These are phyloP conservation scores for Malurus splendens DNA, from an alignment of 2,797 vertebrate genomes.

Conservation along the genomic window DNA sequence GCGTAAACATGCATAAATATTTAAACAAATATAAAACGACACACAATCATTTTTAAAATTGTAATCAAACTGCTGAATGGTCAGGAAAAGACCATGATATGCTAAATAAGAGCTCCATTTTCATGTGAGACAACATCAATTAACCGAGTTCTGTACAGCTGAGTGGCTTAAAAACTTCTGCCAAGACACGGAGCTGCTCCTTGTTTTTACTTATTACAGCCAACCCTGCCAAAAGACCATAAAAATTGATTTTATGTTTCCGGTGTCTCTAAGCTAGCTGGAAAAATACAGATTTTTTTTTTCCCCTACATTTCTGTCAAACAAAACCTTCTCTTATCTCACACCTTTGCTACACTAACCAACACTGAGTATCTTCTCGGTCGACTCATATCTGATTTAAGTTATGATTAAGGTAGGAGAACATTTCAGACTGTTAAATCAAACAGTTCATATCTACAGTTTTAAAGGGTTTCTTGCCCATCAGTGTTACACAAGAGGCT, in stretches of 20 bases:
- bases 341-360: background rate
- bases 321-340: slow-evolving; percentile 35
- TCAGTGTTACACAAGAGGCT: background rate
- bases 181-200: slow-evolving; percentile 17
- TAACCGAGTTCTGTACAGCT: slow-evolving; percentile 1
- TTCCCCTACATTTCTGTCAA: background rate
- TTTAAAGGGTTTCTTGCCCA: background rate
- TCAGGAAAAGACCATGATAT: background rate
- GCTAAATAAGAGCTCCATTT: background rate
- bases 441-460: background rate
- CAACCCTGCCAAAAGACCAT: slow-evolving; percentile 40
- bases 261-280: slow-evolving; percentile 1
- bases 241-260: slow-evolving; percentile 54
- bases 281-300: slow-evolving; percentile 44
- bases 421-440: background rate
- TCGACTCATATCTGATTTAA: background rate
- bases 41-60: background rate
- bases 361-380: background rate
- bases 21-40: background rate
- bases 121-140: slow-evolving; percentile 14
- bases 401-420: background rate
- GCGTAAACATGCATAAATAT: background rate
- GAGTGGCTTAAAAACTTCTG: slow-evolving; percentile 50
- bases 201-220: slow-evolving; percentile 44
- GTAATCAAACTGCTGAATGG: background rate